Conservation (phyloP, 2,113 vertebrate genomes). For the Hystrix brachyura region DNA sequence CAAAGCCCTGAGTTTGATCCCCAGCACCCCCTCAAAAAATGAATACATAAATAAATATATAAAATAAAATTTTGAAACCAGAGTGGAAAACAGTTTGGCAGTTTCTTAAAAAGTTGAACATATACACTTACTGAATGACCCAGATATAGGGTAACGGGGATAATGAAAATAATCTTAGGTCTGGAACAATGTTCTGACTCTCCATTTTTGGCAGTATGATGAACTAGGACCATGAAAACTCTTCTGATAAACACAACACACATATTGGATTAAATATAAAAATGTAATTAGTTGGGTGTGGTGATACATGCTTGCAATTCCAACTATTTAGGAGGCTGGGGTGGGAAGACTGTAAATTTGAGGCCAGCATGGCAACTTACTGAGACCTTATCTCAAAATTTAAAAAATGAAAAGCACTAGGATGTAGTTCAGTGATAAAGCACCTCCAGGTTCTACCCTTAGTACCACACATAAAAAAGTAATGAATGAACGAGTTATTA, state of each 20-base stretch:
- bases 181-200: not conserved
- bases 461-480: not conserved
- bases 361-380: not conserved
- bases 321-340: not conserved
- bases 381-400: not conserved
- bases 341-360: not conserved
- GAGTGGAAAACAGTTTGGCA: not conserved
- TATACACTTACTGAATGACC: not conserved
- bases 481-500: not conserved
- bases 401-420: not conserved
- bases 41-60: not conserved
- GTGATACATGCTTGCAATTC: not conserved
- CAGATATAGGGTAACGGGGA: not conserved
- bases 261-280: conserved; percentile 30
- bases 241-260: not conserved
- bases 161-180: not conserved
- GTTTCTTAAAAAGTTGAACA: conserved; percentile 11
- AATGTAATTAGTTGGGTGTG: not conserved
- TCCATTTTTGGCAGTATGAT: not conserved
- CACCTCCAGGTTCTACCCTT: not conserved
- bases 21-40: not conserved
- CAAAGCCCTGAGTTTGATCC: no score
- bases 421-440: not conserved
- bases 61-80: not conserved
- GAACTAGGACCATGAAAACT: not conserved